Base-by-base conservation (phyloP, 2,113 vertebrate genomes). In the Oncorhynchus nerka region DNA sequence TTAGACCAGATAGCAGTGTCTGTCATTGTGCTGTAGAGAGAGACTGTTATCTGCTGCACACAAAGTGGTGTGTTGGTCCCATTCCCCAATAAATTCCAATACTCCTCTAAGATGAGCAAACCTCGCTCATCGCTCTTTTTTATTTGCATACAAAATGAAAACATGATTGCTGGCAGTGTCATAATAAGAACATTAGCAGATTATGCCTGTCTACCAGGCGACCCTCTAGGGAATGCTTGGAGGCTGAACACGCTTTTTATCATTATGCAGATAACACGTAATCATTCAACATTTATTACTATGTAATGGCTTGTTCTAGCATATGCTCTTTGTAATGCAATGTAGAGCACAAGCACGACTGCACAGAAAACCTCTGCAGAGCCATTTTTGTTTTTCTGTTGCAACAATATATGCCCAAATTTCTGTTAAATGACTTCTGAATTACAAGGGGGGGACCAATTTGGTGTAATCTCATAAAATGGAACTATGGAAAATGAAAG, bases 251-350 rank as follows among this genome's bases (percentile, higher is more conserved):
- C 72, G 72, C 75, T 62, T 78, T 83, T 75, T 83, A 81, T 86
- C 79, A 76, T 77, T 80, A 70, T 55, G 20, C 75, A 81, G 73
- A 85, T 85, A 86, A 82, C 84, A 71, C 71, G 79, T 83, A 87
- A 73, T 83, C 75, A 30, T 19, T 55, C 77, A 48, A 57, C 75
- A 75, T 78, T 51, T 80, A 78, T 79, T 87, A 81, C 83, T 83
- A 80, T 71, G 81, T 77, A 79, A 79, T 62, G 59, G 19, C 59
- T 66, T 59, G 26, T 34, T 75, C 66, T 79, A 76, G 59, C 68
- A 75, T 74, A 68, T 51, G 70, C 81, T 66, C 87, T 83, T 77
- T 70, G 67, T 81, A 79, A 86, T 19, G 26, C 16, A 26, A 26
- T 12, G 45, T 45, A 45, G 69, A 67, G 65, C 22, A 22, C 26